Percentiles rank a stretch among this genome's conserved stretches.
Evolutionary conservation across 2,113 vertebrate genomes (phyloP).

Genomic region (Uria lomvia): DNA sequence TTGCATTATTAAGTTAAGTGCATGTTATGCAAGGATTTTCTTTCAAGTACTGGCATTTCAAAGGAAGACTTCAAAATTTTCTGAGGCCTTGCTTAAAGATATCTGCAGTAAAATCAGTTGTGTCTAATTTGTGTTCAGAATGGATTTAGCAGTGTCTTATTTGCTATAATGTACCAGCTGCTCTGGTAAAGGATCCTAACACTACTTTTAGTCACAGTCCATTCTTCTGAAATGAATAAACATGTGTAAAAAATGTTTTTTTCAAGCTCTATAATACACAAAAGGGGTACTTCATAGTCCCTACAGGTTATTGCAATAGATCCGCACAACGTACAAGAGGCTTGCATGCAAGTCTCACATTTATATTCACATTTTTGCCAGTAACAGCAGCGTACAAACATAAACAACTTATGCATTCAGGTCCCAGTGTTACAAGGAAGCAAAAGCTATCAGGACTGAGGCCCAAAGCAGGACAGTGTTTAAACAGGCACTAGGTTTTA

Average conservation of each 20-base stretch:
- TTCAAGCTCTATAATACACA: neutral
- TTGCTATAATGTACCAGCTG: neutral
- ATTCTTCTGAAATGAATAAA: neutral
- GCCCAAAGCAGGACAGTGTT: fast-evolving
- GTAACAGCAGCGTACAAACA: neutral
- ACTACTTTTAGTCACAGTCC: neutral
- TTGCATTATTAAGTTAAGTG: neutral
- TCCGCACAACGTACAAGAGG: neutral
- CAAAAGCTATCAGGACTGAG: neutral
- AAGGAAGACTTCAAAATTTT: neutral
- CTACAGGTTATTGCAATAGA: neutral
- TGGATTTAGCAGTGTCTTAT: neutral
- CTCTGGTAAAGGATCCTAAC: neutral
- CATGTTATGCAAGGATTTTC: neutral
- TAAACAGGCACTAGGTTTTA: neutral
- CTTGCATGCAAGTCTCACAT: neutral
- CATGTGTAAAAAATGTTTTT: neutral
- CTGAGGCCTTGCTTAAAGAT: neutral
- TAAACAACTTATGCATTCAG: neutral
- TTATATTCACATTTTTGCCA: neutral
- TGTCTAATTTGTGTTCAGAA: neutral
- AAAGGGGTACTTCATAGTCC: neutral
- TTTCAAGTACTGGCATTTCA: neutral
- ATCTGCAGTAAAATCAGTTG: neutral
- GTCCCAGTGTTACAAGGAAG: neutral